Percentiles rank a stretch among this genome's conserved stretches.
phyloP scores from a whole-genome alignment of 2,113 vertebrate genomes.

The Myotis lucifugus region DNA sequence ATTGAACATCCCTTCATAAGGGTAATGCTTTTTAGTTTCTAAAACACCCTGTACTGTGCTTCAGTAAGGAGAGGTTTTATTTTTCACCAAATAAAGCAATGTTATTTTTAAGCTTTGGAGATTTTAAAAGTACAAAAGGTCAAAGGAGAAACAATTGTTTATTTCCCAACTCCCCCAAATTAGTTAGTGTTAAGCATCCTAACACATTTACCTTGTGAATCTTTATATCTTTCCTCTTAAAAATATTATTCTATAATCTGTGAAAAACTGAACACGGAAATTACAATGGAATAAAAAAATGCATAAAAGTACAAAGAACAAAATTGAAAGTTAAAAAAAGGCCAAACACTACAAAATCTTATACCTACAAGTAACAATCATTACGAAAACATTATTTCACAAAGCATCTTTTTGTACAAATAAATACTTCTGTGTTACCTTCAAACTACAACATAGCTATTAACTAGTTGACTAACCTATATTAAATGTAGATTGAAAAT shows the following conservation, averaged over 20 bases:
- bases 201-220: not conserved
- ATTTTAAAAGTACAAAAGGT: slow-evolving; percentile 21
- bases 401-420: slow-evolving; percentile 17
- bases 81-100: not conserved
- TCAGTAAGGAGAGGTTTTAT: not conserved
- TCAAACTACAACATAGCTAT: not conserved
- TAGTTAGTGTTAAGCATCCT: not conserved
- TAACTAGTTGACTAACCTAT: not conserved
- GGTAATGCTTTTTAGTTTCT: not conserved
- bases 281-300: not conserved
- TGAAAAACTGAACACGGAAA: not conserved
- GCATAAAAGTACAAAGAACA: not conserved
- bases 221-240: not conserved
- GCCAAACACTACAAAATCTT: not conserved
- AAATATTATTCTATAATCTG: not conserved
- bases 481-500: not conserved
- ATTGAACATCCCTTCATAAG: not conserved
- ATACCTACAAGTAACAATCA: not conserved
- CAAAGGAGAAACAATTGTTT: not conserved
- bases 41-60: not conserved
- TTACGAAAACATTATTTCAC: not conserved
- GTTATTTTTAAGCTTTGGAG: not conserved
- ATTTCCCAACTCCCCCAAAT: not conserved
- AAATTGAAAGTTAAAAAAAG: not conserved
- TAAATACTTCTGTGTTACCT: not conserved